Base-by-base conservation (phyloP, 2,113 vertebrate genomes). In the Galeopterus variegatus region DNA sequence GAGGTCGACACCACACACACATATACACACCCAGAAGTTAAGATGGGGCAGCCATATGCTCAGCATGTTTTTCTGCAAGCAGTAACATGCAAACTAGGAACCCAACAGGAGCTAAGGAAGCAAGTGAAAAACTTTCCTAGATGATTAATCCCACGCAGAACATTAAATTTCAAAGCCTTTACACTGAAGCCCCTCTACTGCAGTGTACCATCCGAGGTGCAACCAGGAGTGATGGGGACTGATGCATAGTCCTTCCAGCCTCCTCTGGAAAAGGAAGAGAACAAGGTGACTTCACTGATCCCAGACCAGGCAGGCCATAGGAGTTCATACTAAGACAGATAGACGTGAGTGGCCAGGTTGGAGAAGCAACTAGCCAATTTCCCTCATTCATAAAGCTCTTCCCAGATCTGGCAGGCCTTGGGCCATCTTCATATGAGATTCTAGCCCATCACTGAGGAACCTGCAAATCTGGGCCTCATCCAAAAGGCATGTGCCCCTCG, bases 361-460 rank as follows among this genome's bases (percentile, higher is more conserved):
- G 54, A 90, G 21, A 72, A 50, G 26, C 26, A 69, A 24, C 31
- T 48, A 2, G 14, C 62, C 70, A 85, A 31, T 26, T 73, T 8
- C 36, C 60, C 36, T 88, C 85, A 73, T 80, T 83, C 82, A 85
- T 24, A 96, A 92, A 94, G 80, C 72, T 85, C 70, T 91, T 93
- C 33, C 50, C 50, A 69, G 41, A 86, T 31, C 41, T 41, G 12
- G 28, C 6, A 58, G 79, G 75, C 65, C 45, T 28, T 36, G n/a
- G 70, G 56, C 72, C 56, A 58, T 93, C 56, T 96, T 73, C 82
- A 24, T 8, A 1, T 45, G 45, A 62, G 36, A 85, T 45, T 54
- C 81, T 52, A 90, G 72, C 50, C 70, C 48, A 28, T 73, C 70
- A 17, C 84, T 33, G 17, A 77, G n/a, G n/a, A 64, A 56, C 50